These are phyloP conservation scores for Sus scrofa DNA, from an alignment of 2,113 vertebrate species.

Conservation along the genomic window DNA sequence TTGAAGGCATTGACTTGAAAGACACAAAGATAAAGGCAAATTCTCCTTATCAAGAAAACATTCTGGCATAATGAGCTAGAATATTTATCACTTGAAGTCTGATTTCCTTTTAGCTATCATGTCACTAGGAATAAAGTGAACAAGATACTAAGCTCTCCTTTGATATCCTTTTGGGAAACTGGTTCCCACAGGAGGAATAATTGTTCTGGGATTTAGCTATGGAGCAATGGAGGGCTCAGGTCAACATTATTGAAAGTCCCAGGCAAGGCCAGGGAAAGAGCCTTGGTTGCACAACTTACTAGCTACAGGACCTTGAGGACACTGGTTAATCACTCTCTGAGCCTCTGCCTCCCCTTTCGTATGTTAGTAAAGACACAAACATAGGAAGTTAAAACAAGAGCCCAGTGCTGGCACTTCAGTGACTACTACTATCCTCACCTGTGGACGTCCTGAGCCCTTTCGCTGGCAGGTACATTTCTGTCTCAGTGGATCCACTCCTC, in stretches of 20 bases:
- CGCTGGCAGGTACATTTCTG: conserved; percentile 52
- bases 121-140: conserved; percentile 79
- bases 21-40: conserved; percentile 24
- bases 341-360: not conserved
- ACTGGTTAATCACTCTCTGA: conserved; percentile 59
- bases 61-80: conserved; percentile 8
- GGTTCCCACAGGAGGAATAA: conserved; percentile 62
- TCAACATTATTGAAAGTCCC: conserved; percentile 76
- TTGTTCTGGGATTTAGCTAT: conserved; percentile 70
- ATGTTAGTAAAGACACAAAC: not conserved
- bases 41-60: conserved; percentile 18
- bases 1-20: not conserved
- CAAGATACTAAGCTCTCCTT: conserved; percentile 78
- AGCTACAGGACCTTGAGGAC: not conserved
- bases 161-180: conserved; percentile 78
- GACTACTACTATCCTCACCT: accelerated
- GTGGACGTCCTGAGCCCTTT: not conserved
- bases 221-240: conserved; percentile 48
- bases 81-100: conserved; percentile 79
- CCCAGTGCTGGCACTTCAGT: accelerated
- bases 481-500: conserved; percentile 52
- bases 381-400: not conserved
- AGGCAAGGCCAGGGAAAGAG: not conserved
- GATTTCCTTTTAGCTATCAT: conserved; percentile 79
- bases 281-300: not conserved